Percentiles rank a stretch among this genome's conserved stretches.
phyloP scores from a whole-genome alignment of 2,113 vertebrate species.

The Pachycephala philippinensis region DNA sequence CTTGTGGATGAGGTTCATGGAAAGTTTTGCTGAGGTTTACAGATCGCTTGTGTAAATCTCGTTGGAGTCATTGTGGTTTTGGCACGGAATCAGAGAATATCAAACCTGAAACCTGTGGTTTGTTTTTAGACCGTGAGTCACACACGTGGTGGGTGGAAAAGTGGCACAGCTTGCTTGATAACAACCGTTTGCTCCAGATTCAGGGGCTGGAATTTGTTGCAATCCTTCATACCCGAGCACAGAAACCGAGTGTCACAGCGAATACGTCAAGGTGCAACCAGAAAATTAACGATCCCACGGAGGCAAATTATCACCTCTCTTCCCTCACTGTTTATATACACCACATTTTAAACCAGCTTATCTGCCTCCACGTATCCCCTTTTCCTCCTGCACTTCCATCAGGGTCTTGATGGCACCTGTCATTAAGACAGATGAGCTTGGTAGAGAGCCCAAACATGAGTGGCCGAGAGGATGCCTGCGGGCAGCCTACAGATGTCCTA shows the following conservation, averaged over 20 bases:
- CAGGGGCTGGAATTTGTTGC: not conserved
- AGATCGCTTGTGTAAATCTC: slow-evolving; percentile 45
- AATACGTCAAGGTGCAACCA: not conserved
- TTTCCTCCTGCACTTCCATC: not conserved
- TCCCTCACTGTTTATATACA: not conserved
- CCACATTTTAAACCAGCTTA: not conserved
- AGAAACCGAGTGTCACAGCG: not conserved
- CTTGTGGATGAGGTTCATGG: slow-evolving; percentile 56
- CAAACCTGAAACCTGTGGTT: slow-evolving; percentile 38
- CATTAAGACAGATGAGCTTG: slow-evolving; percentile 31
- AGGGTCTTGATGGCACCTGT: slow-evolving; percentile 5
- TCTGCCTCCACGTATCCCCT: not conserved
- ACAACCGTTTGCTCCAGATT: not conserved
- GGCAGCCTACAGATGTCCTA: slow-evolving; percentile 11
- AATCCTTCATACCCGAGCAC: not conserved
- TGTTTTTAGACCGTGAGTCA: slow-evolving; percentile 54
- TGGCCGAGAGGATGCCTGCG: slow-evolving; percentile 10
- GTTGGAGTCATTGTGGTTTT: slow-evolving; percentile 45
- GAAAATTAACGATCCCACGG: not conserved
- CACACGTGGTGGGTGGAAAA: slow-evolving; percentile 34
- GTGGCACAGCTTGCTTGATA: not conserved
- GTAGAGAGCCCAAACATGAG: not conserved
- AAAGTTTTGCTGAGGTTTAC: slow-evolving; percentile 63
- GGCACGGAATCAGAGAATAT: slow-evolving; percentile 25
- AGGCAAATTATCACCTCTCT: not conserved